Evolutionary conservation across 2,888 invertebrate genomes (phyloP), one percentile per base, ranked within the genome.

Genomic region (Hylaea fasciaria): DNA sequence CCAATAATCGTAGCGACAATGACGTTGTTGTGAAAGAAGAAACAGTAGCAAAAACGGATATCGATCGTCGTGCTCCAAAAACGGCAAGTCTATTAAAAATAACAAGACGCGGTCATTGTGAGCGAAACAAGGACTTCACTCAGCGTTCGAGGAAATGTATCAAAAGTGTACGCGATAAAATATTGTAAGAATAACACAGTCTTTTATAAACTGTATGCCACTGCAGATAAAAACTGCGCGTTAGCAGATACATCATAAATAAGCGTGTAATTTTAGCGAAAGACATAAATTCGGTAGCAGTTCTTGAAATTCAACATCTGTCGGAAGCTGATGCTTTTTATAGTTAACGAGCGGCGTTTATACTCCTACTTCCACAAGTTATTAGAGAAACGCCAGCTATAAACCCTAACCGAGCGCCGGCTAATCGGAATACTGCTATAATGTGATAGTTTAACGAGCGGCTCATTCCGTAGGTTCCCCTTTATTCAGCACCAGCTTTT

Each of bases 321-420:
- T 80, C 81, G 79, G 77, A 79, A 80, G 75, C 77, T 74, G 72
- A 65, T 68, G 73, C 78, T 80, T 80, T 81, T 82, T 77, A 83
- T 80, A 80, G 78, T 77, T 79, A 74, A 81, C 73, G 76, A 77
- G 61, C 45, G 64, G 57, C 67, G 67, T 73, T 77, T 75, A 78
- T 74, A 74, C 56, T 70, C 61, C 60, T 68, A 73, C 72, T 71
- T 76, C 72, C 76, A 74, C 70, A 72, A 70, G 74, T 74, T 77
- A 77, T 76, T 73, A 72, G 68, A 74, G 71, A 73, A 76, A 77
- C 71, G 66, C 62, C 60, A 65, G 71, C 72, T 74, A 79, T 82
- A 79, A 81, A 82, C 77, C 70, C 71, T 77, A 72, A 77, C 70
- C 70, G 70, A 72, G 72, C 69, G 73, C 68, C 71, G 67, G 72